Conservation (phyloP, 30 jellyfish, hydroid and myxozoan species). For the Rhopilema esculentum region DNA sequence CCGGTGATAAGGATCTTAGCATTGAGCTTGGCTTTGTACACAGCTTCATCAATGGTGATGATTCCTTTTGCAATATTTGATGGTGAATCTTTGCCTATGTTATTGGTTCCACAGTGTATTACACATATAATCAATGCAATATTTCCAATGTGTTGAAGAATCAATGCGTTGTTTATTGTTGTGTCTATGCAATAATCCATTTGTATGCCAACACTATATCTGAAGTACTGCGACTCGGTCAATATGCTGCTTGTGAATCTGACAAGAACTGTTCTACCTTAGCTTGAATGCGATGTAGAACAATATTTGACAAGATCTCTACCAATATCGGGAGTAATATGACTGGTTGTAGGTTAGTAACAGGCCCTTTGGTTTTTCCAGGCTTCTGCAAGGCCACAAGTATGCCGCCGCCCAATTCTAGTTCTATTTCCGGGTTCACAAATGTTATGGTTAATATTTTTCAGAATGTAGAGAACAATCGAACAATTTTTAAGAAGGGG, state of each 20-base stretch:
- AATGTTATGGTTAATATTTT: constrained; percentile 19
- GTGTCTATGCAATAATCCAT: constrained; percentile 9
- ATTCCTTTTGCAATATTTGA: constrained; percentile 77
- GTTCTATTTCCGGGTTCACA: constrained; percentile 36
- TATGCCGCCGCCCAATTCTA: too few relatives aligned
- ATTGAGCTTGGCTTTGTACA: constrained; percentile 86
- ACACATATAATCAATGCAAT: constrained; percentile 54
- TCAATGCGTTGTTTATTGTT: too few relatives aligned
- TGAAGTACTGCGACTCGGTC: constrained; percentile 1
- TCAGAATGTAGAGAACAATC: constrained; percentile 28
- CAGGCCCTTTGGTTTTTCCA: constrained; percentile 13
- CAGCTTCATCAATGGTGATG: constrained; percentile 50
- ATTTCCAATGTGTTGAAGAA: constrained; percentile 69
- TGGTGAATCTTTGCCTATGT: constrained; percentile 73
- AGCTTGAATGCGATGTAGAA: constrained; percentile 4
- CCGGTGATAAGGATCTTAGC: constrained; percentile 75
- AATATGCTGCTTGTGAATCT: constrained; percentile 12
- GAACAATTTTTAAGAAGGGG: too few relatives aligned
- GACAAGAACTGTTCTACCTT: constrained; percentile 6
- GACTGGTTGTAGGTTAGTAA: neutral
- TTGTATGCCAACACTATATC: constrained; percentile 9
- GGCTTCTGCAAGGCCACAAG: too few relatives aligned
- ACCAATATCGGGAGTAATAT: neutral
- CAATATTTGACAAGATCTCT: neutral
- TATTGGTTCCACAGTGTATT: constrained; percentile 83